Conservation (phyloP, 2,888 invertebrate genomes). For the Cephalotes varians region DNA sequence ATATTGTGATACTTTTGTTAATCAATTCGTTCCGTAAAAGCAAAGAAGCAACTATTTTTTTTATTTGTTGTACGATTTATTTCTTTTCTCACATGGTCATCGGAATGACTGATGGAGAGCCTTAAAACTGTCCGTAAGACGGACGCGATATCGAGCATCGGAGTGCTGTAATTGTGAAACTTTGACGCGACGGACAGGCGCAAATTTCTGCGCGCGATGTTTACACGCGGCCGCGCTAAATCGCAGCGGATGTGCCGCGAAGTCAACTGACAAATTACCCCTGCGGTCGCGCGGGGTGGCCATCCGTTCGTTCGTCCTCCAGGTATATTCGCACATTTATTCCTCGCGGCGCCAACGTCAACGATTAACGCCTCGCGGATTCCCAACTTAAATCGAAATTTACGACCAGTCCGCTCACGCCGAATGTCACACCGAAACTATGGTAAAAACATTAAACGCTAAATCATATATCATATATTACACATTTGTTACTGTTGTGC, state of each 20-base stretch:
- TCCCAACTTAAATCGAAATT: conserved; percentile 31
- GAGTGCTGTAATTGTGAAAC: conserved; percentile 36
- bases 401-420: not conserved
- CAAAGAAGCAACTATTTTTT: not conserved
- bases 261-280: conserved; percentile 47
- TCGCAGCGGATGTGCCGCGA: conserved; percentile 46
- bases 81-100: not conserved
- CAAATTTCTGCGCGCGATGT: conserved; percentile 48
- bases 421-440: not conserved
- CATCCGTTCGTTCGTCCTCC: not conserved
- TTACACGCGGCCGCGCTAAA: conserved; percentile 49
- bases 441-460: not conserved
- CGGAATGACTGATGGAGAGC: not conserved
- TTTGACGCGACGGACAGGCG: conserved; percentile 26
- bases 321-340: conserved; percentile 35
- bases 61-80: not conserved
- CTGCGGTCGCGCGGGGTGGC: conserved; percentile 29
- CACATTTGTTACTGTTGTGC: not conserved
- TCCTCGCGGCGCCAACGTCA: conserved; percentile 20
- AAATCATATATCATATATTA: not conserved
- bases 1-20: not conserved
- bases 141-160: not conserved
- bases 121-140: conserved; percentile 3
- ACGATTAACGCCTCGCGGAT: conserved; percentile 34
- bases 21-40: not conserved